A percentile compares a stretch with the other conserved stretches of the same genome.
Evolutionary conservation across 2,113 vertebrate genomes (phyloP).

Genomic region (Gnathonemus longibarbis): DNA sequence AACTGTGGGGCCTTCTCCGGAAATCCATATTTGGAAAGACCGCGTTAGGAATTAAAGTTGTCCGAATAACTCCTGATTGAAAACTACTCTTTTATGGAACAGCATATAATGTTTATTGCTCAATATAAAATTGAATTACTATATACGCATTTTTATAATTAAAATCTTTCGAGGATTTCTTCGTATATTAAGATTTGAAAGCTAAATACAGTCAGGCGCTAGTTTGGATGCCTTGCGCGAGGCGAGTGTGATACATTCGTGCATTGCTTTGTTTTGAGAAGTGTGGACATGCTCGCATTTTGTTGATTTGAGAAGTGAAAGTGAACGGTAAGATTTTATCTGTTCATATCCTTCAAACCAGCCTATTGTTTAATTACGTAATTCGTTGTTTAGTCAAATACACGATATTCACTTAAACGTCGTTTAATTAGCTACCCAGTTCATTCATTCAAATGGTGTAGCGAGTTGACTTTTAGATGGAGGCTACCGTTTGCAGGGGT

Average conservation of each 20-base stretch:
- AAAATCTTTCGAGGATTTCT: not conserved
- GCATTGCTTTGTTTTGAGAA: conserved; percentile 6
- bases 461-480: not conserved
- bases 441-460: not conserved
- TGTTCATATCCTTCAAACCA: not conserved
- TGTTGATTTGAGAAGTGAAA: not conserved
- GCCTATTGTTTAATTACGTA: not conserved
- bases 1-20: not conserved
- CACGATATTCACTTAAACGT: not conserved
- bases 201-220: not conserved
- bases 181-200: not conserved
- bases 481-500: not conserved
- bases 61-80: not conserved
- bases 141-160: not conserved
- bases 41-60: not conserved
- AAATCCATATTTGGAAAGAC: not conserved
- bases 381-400: not conserved
- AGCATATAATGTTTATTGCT: not conserved
- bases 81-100: not conserved
- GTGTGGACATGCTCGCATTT: not conserved
- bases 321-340: not conserved
- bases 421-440: not conserved
- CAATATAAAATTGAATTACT: not conserved
- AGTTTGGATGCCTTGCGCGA: not conserved
- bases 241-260: not conserved